Base-by-base conservation (phyloP, 2,113 vertebrate genomes). In the Pterophyllum scalare region DNA sequence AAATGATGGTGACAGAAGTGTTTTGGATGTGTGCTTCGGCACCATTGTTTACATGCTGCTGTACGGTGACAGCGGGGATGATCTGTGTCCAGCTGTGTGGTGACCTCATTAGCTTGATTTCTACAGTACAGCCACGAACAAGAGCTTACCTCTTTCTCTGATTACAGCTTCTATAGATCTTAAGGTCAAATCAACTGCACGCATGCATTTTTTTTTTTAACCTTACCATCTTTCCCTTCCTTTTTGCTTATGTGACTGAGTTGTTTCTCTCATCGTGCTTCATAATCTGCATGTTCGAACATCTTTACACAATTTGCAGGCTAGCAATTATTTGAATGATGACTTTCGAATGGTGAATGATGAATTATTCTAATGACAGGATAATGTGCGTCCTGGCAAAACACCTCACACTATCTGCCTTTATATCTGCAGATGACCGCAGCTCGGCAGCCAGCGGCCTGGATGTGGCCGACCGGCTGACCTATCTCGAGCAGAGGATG, bases 401-500 rank as follows among this genome's bases (percentile, higher is more conserved):
- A 56, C 43, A 38, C 1, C 17, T 52, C 28, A 40, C 2, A 5
- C n/a, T 20, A 58, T 10, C 8, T 72, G 6, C 46, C 20, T 17
- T 17, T 31, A 2, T 35, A 70, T 75, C 19, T 33, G 10, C 91
- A 99, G 98, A 99, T 95, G 98, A 97, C 95, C 97, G 96, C 88
- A 97, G 97, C 62, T 98, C 97, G 1, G 97, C 96, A 8, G 96
- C 96, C 5, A 98, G 97, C 26, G 97, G 97, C 64, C 96, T 98
- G 97, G 98, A 99, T 83, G 97, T 99, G 59, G 96, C 95, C 0
- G 98, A 99, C 93, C 96, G 98, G 52, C 96, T 99, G 62, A 97
- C 97, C 62, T 97, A 97, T 59, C 96, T 99, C 91, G 98, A 99
- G 95, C 98, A 99, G 93, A 97, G 97, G 1, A 97, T 99, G 86